phyloP scores from a whole-genome alignment of 2,888 invertebrate species.

The Automeris io region DNA sequence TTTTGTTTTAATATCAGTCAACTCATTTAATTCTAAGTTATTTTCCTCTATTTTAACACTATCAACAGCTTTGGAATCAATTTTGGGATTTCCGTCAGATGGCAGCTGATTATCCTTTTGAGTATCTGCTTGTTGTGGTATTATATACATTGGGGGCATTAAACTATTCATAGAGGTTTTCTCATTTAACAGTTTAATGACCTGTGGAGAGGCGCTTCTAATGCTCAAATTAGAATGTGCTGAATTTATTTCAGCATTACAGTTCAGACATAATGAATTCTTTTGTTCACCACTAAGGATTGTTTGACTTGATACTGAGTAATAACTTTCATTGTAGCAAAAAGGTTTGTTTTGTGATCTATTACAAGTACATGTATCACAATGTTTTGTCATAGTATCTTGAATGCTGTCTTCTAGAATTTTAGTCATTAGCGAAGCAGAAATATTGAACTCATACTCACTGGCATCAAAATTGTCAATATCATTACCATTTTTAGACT shows the following conservation, averaged over 20 bases:
- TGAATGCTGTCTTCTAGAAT: constrained; percentile 92
- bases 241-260: constrained; percentile 76
- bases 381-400: constrained; percentile 88
- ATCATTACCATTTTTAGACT: constrained; percentile 53
- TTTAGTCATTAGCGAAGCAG: constrained; percentile 94
- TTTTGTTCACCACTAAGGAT: constrained; percentile 61
- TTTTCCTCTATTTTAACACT: constrained; percentile 35
- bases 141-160: constrained; percentile 47
- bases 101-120: constrained; percentile 22
- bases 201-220: constrained; percentile 56
- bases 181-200: constrained; percentile 49
- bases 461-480: constrained; percentile 76
- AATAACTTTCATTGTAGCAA: constrained; percentile 74
- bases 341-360: constrained; percentile 72
- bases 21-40: constrained; percentile 25
- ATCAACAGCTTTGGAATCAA: constrained; percentile 29
- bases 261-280: constrained; percentile 76
- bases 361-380: constrained; percentile 87
- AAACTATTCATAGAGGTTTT: constrained; percentile 35
- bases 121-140: constrained; percentile 40
- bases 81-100: constrained; percentile 28
- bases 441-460: constrained; percentile 83
- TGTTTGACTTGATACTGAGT: constrained; percentile 81
- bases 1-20: constrained; percentile 31
- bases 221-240: constrained; percentile 57